Base-by-base conservation (phyloP, 2,113 vertebrate species). In the Ceuthmochares aereus region DNA sequence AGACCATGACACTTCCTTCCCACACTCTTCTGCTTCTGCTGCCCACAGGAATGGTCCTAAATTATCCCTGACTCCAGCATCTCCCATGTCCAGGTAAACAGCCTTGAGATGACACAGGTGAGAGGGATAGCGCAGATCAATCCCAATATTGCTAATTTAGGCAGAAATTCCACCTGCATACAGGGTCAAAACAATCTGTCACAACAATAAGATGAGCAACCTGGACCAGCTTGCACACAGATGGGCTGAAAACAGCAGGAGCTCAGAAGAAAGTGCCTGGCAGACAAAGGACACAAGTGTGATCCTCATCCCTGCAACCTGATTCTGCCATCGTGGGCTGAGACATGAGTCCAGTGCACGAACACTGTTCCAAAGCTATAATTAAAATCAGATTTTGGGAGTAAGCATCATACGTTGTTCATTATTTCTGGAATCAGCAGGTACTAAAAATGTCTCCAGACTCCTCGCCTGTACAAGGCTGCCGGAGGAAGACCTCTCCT, bases 391-490 rank as follows among this genome's bases (percentile, higher is more conserved):
- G 74, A 84, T 82, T 90, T 92, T 10, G 20, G 72, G 47, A 93
- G 81, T 60, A 87, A 85, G 67, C 81, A 94, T 82, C 88, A 18
- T 75, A 94, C 94, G 51, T 74, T 87, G 72, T 76, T 95, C 95
- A 96, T 89, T 92, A 93, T 94, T 89, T 90, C 93, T 97, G 90
- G 83, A 95, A 90, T 89, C 51, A 40, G 75, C 66, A 84, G 81
- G 55, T 93, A 96, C 59, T 94, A 94, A 91, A 96, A 95, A 79
- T 14, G 75, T 72, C 73, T 64, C 62, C 87, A 60, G 62, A 90
- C 73, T 84, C 91, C 43, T 82, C 2, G 0, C 58, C 74, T 66
- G 58, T 74, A 90, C 47, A 62, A 84, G 89, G 68, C 66, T 89
- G 60, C 68, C 6, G 18, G 43, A 89, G 81, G 42, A 87, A 92